Evolutionary conservation across 2,888 invertebrate genomes (phyloP), one percentile per base, ranked within the genome.

Genomic region (Eilema caniola): DNA sequence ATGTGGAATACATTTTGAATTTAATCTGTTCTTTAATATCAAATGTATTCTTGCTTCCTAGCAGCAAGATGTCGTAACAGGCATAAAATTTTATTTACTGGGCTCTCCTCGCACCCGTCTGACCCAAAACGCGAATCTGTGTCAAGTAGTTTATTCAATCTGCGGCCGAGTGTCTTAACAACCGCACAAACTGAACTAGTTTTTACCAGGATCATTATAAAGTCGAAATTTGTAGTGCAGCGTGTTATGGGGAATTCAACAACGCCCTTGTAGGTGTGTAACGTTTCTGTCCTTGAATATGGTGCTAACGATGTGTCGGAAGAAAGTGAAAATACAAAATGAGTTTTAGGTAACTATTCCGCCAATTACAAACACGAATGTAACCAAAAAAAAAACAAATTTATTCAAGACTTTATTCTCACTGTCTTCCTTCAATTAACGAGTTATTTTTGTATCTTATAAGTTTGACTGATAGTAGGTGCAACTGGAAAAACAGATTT

Each of bases 91-190:
- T 89, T 89, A 90, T 92, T 91, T 92, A 90, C 90, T 82, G 89
- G 85, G 83, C 87, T 82, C 87, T 82, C 86, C 87, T 82, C 86
- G 88, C 89, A 88, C 90, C 91, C 89, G 92, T 90, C 90, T 95
- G 95, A 94, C 95, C 95, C 93, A 92, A 94, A 94, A 93, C 90
- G 89, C 87, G 93, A 94, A 95, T 94, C 93, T 95, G 93, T 95
- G 95, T 95, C 95, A 95, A 95, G 95, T 92, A 92, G 95, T 95
- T 95, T 95, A 95, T 95, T 95, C 94, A 95, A 95, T 95, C 94
- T 94, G 92, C 86, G 86, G 86, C 86, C 86, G 89, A 90, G 90
- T 90, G 87, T 86, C 88, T 87, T 85, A 84, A 79, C 80, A 74
- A 67, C 41, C 68, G 71, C 74, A 66, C 89, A 85, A 73, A 81